A percentile compares a stretch with the other conserved stretches of the same genome.
Evolutionary conservation across 2,113 vertebrate genomes (phyloP).

Genomic region (Egretta garzetta): DNA sequence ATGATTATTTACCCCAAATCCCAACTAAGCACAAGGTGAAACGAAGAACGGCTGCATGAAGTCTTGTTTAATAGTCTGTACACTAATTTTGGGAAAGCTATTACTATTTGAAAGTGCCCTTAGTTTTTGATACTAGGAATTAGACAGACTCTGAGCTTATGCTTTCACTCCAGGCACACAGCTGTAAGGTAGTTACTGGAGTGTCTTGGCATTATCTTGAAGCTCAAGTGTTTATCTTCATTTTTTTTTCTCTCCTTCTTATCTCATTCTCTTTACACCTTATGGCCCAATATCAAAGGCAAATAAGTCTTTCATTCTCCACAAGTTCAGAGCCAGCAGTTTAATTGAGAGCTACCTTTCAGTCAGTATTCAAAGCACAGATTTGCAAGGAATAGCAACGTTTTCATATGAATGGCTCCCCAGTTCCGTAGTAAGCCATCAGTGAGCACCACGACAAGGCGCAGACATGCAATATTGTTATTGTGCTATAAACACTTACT

Average conservation of each 20-base stretch:
- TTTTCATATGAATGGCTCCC: not conserved
- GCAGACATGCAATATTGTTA: not conserved
- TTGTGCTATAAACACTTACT: not conserved
- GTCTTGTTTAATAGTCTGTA: not conserved
- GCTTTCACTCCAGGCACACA: not conserved
- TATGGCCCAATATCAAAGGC: not conserved
- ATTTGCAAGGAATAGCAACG: not conserved
- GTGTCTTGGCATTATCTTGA: not conserved
- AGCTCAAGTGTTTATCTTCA: not conserved
- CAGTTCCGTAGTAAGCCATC: not conserved
- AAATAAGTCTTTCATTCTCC: not conserved
- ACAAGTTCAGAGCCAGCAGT: not conserved
- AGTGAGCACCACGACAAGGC: not conserved
- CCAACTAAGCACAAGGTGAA: not conserved
- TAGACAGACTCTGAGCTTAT: not conserved
- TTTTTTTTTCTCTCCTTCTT: not conserved
- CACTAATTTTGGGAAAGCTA: not conserved
- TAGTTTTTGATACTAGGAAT: not conserved
- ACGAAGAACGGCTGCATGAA: not conserved
- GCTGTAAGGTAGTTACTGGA: not conserved
- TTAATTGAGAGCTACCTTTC: not conserved
- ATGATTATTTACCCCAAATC: not conserved
- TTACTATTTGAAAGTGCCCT: not conserved
- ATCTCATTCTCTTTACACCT: not conserved
- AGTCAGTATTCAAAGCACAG: not conserved